Conservation (phyloP, 2,113 vertebrate genomes). For the Ginglymostoma cirratum region DNA sequence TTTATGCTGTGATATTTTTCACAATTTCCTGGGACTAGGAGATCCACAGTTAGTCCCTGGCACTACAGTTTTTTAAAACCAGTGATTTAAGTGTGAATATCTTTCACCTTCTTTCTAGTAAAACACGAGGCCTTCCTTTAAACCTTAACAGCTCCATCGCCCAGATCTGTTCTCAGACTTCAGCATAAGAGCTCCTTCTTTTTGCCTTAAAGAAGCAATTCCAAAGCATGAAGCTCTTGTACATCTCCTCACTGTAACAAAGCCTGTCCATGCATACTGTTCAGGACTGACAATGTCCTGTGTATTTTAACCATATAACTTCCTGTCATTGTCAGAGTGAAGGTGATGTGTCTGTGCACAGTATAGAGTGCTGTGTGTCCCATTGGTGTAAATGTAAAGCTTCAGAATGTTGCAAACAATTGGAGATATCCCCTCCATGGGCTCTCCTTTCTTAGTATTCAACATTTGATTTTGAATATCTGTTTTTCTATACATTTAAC, state of each 20-base stretch:
- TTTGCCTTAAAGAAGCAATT: background rate
- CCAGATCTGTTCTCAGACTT: background rate
- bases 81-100: background rate
- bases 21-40: background rate
- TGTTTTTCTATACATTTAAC: background rate
- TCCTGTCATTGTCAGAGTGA: background rate
- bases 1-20: background rate
- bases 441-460: background rate
- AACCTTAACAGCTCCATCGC: background rate
- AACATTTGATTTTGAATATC: background rate
- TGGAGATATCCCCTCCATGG: background rate
- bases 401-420: background rate
- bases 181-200: background rate
- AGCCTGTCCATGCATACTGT: background rate
- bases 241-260: too few species aligned
- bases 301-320: background rate
- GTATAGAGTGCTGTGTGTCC: too few species aligned
- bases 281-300: background rate
- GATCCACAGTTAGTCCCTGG: background rate
- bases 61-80: background rate
- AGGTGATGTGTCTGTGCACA: background rate
- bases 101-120: background rate
- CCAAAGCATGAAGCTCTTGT: background rate
- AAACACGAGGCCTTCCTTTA: background rate
- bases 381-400: background rate